Evolutionary conservation across 2,113 vertebrate genomes (phyloP), one percentile per base, ranked within the genome.

Genomic region (Sinocyclocheilus anophthalmus): DNA sequence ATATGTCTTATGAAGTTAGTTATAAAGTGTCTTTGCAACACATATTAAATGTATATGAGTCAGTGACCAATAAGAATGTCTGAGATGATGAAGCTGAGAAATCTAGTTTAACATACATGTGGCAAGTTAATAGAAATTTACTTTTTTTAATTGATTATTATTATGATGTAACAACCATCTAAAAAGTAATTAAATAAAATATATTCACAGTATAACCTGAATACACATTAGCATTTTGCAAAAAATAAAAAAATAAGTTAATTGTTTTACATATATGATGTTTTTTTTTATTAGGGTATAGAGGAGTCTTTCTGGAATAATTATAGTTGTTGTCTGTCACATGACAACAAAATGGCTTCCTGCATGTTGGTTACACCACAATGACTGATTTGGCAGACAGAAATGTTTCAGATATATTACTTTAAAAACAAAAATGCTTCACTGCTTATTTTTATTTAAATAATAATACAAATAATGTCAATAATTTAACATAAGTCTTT

Each of bases 311-410:
- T 75, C 20, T 75, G 22, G 39, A 75, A 24, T 24, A 22, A 10
- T 73, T 42, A n/a, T n/a, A n/a, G 72, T 75, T 75, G 9, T 13
- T 48, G 24, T 75, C 39, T 75, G 72, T 75, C 72, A 75, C 22
- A 42, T 73, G 70, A 73, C 69, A 42, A n/a, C 37, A 42, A 42
- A 42, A 72, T 42, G 37, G 4, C 70, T 73, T 73, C 9, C 37
- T 42, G 37, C 18, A 42, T 42, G 4, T 42, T 42, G 37, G 37
- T 42, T 42, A 73, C 37, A 39, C 20, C 37, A 39, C 37, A 22
- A 4, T 73, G 33, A 4, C 33, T 72, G 69, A 67, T 30, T 2
- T 24, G 24, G 63, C 63, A 30, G 63, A 70, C 1, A 70, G 30
- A 39, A 72, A 18, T 72, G 8, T 72, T 72, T 72, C 18, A 39